Base-by-base conservation (phyloP, 2,888 invertebrate genomes). In the Agrotis exclamationis region DNA sequence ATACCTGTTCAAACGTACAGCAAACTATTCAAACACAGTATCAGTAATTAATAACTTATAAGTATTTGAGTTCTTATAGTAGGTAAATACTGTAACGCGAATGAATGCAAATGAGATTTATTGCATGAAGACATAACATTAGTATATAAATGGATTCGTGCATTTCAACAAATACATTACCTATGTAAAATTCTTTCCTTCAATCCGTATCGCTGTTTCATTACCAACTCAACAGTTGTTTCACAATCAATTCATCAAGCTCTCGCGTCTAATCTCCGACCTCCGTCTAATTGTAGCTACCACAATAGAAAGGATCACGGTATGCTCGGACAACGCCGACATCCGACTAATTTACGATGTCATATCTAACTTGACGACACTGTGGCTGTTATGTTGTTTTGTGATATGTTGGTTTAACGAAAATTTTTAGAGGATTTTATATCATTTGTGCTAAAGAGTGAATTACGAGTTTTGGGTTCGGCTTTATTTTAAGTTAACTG, bases 291-390 rank as follows among this genome's bases (percentile, higher is more conserved):
- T 11, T 39, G 39, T 54, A 64, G 44, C 54, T 64, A 68, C 73
- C 63, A 54, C 68, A 79, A 71, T 50, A 33, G 33, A 1, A 7
- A 33, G 33, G 33, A 33, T 33, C 33, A 33, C 33, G 33, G 79
- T 75, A 81, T 77, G 81, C 83, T 53, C 74, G 74, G 70, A 68
- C 72, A 77, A 84, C 68, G 88, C 73, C 84, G 90, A 89, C 89
- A 89, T 76, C 75, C 86, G 87, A 90, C 86, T 79, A 88, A 91
- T 92, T 90, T 91, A 92, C 84, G 90, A 89, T 80, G 88, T 89
- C 88, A 90, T 91, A 91, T 89, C 86, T 91, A 88, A 90, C 85
- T 83, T 73, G 70, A 70, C 74, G 84, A 83, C 82, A 74, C 74
- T 68, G 76, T 62, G 76, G 74, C 76, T 53, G 74, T 80, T 44